A percentile compares a stretch with the other conserved stretches of the same genome.
Evolutionary conservation across 2,797 vertebrate species (phyloP).

Genomic region (Semotilus atromaculatus): DNA sequence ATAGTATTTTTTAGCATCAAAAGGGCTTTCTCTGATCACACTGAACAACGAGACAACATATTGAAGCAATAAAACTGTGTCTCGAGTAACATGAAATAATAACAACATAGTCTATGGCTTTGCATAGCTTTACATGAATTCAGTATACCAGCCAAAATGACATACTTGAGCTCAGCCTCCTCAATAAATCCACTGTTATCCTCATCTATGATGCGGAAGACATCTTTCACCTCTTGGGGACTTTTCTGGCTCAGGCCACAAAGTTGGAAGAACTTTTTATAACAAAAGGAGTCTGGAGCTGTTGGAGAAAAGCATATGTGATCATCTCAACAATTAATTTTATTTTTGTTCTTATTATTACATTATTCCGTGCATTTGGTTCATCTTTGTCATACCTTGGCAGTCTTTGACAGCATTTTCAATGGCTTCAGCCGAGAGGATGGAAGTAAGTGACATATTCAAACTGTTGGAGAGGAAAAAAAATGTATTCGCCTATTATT

Average conservation of each 20-base stretch:
- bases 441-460: slow-evolving; percentile 92
- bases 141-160: neutral
- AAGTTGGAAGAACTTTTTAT: slow-evolving; percentile 95
- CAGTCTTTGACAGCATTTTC: slow-evolving; percentile 93
- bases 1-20: neutral
- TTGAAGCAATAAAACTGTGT: neutral
- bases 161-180: slow-evolving; percentile 93
- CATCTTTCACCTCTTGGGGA: slow-evolving; percentile 86
- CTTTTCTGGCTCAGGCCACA: slow-evolving; percentile 92
- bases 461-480: slow-evolving; percentile 69
- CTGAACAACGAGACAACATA: neutral
- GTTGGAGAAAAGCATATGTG: slow-evolving; percentile 54
- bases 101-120: neutral
- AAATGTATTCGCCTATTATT: neutral
- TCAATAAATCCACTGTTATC: slow-evolving; percentile 94
- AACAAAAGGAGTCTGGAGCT: slow-evolving; percentile 92
- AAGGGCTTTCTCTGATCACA: neutral
- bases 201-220: slow-evolving; percentile 90
- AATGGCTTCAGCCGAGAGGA: slow-evolving; percentile 92
- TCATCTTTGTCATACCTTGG: slow-evolving; percentile 83
- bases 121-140: neutral
- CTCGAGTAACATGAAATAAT: neutral
- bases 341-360: neutral
- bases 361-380: neutral
- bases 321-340: neutral